Evolutionary conservation across 1,140 invertebrate genomes (phyloP), one percentile per base, ranked within the genome.

Genomic region (Anadara kagoshimensis): DNA sequence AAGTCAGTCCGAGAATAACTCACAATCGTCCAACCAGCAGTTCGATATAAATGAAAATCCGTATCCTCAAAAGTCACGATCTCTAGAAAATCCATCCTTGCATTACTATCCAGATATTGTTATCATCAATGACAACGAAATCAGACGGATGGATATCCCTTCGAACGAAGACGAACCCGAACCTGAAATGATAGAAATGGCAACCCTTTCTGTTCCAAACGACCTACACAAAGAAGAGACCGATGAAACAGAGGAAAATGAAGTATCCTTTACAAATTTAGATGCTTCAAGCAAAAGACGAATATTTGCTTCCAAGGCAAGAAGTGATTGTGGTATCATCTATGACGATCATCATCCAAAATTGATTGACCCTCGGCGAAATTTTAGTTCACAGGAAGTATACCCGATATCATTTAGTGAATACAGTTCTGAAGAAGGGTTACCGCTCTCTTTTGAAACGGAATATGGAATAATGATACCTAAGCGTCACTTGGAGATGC

Each of bases 101-200:
- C 62, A 64, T 22, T 64, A n/a, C 51, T 64, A 64, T 36, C 62
- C 62, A 10, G n/a, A 64, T 64, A 64, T 64, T 36, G 47, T 64
- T 51, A 53, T 64, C 12, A 12, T 64, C 16, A 64, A 64, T 22
- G 47, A 53, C 51, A 36, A 53, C 41, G n/a, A 18, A 59, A 24
- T 12, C 10, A 22, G 10, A 16, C 43, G 20, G 22, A 49, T n/a
- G 1, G 47, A 49, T 18, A 49, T 49, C n/a, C 14, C 47, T 18
- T 49, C 47, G n/a, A 14, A 49, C 3, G 58, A 61, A 5, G 47
- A 64, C 1, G 14, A 45, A 10, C n/a, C 11, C n/a, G 16, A 5
- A 11, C 43, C n/a, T 12, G 12, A n/a, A 56, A 22, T 51, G 20
- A 36, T 10, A 16, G 16, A 26, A 29, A 36, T 51, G 18, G 1